Evolutionary conservation across 2,888 invertebrate species (phyloP).

Genomic region (Acrobasis repandana): DNA sequence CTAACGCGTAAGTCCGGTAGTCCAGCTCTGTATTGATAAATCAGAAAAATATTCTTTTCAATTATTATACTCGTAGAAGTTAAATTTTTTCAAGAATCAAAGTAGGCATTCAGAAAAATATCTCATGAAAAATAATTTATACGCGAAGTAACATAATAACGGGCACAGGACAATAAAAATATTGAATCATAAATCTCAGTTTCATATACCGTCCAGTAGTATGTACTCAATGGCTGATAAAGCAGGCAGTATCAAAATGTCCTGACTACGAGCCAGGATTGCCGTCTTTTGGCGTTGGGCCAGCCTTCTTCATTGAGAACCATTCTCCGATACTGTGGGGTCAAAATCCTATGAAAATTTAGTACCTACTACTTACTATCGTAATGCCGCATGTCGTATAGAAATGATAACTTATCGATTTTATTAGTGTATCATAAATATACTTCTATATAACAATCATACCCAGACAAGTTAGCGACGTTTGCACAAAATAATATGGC

Average conservation of each 20-base stretch:
- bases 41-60: no score
- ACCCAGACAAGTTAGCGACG: not conserved
- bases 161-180: not conserved
- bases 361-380: constrained; percentile 33
- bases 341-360: constrained; percentile 48
- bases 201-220: not conserved
- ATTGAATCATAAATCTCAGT: not conserved
- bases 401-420: constrained; percentile 23
- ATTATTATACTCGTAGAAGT: no score
- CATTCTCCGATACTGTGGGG: constrained; percentile 47
- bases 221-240: constrained; percentile 42
- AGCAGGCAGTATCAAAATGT: constrained; percentile 62
- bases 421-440: constrained; percentile 9
- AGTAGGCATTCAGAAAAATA: no score
- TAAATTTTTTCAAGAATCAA: no score
- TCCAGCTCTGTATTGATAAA: no score
- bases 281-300: constrained; percentile 65
- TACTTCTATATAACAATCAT: not conserved
- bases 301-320: constrained; percentile 55
- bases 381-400: constrained; percentile 24
- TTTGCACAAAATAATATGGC: not conserved
- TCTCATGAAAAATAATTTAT: no score
- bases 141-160: no score
- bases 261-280: constrained; percentile 67
- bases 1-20: no score